phyloP scores from a whole-genome alignment of 2,797 vertebrate species.

The Cheirogaleus major region DNA sequence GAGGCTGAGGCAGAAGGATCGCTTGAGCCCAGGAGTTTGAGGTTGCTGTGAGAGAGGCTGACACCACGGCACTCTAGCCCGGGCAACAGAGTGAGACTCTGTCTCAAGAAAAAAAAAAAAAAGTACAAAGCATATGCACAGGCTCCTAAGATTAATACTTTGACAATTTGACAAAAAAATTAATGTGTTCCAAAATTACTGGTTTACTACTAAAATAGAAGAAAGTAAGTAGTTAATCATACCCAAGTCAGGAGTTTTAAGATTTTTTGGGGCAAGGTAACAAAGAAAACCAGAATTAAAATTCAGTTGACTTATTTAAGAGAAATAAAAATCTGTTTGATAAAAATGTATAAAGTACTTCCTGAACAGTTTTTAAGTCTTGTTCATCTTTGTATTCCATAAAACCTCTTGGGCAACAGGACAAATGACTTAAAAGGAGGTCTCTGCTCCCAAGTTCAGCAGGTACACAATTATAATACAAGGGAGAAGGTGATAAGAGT shows the following conservation, averaged over 20 bases:
- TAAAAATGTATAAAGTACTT: neutral
- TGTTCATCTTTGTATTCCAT: neutral
- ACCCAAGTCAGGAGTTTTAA: neutral
- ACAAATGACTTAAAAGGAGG: neutral
- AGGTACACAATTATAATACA: neutral
- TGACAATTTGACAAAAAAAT: conserved; percentile 44
- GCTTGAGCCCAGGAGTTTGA: no score
- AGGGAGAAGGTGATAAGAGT: neutral
- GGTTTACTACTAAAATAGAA: neutral
- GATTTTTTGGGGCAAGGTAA: neutral
- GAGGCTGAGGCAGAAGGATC: no score
- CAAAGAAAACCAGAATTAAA: conserved; percentile 33
- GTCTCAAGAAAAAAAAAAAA: no score
- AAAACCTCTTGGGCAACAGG: neutral
- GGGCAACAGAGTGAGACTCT: no score
- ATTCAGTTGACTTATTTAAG: conserved; percentile 18
- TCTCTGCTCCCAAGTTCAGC: neutral
- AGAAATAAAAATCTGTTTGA: conserved; percentile 18
- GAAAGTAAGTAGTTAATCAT: neutral
- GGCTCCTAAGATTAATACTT: neutral
- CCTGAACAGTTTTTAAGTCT: neutral
- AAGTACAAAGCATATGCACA: neutral
- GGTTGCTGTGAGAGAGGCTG: no score
- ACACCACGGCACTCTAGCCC: no score
- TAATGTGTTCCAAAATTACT: conserved; percentile 1